Evolutionary conservation across 2,113 vertebrate species (phyloP).

Genomic region (Thunnus maccoyii): DNA sequence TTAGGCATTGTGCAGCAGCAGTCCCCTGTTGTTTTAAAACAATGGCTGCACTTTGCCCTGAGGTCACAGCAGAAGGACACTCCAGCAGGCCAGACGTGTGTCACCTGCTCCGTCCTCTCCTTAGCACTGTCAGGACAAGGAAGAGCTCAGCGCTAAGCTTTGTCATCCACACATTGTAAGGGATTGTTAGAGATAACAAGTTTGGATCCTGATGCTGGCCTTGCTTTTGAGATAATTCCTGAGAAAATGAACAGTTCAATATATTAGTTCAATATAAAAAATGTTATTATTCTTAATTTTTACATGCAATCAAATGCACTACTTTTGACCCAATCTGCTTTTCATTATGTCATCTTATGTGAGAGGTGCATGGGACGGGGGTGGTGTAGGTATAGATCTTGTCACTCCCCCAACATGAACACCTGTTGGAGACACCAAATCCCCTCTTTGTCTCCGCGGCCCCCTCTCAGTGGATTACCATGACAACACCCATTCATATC

Average conservation of each 20-base stretch:
- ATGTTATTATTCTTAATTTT: neutral
- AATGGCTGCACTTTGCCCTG: conserved; percentile 71
- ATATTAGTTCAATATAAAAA: neutral
- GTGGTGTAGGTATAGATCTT: conserved; percentile 54
- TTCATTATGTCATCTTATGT: conserved; percentile 7
- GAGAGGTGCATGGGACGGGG: conserved; percentile 31
- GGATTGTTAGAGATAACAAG: conserved; percentile 29
- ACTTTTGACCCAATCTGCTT: conserved; percentile 14
- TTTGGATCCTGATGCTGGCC: neutral
- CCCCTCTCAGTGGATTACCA: conserved; percentile 77
- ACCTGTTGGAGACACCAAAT: conserved; percentile 85
- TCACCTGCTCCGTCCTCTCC: conserved; percentile 74
- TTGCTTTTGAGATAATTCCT: neutral
- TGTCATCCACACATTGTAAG: conserved; percentile 11
- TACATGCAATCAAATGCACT: neutral
- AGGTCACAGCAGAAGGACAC: conserved; percentile 68
- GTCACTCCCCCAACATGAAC: conserved; percentile 70
- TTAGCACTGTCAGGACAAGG: conserved; percentile 26
- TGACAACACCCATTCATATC: conserved; percentile 80
- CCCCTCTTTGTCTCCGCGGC: conserved; percentile 77
- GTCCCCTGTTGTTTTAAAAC: conserved; percentile 60
- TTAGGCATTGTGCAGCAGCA: conserved; percentile 32
- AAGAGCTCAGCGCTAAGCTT: conserved; percentile 42
- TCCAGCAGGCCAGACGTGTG: conserved; percentile 56
- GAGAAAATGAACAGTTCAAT: neutral